These are phyloP conservation scores for Coryphaenoides rupestris DNA, from an alignment of 2,113 vertebrate genomes.

Conservation along the genomic window DNA sequence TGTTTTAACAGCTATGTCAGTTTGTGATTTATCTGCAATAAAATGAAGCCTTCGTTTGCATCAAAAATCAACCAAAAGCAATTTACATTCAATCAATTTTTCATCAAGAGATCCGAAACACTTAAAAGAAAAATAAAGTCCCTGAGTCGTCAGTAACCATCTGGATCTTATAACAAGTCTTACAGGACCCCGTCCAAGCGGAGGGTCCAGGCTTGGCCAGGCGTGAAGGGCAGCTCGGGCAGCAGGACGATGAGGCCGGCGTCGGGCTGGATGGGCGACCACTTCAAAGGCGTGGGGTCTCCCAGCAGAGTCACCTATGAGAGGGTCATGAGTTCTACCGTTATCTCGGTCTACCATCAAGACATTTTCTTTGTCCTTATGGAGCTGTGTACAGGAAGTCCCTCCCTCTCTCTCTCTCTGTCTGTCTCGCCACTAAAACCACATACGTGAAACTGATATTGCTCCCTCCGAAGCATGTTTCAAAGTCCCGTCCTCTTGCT, in stretches of 20 bases:
- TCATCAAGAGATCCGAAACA: not conserved
- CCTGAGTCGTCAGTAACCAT: not conserved
- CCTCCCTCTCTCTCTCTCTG: too few relatives aligned
- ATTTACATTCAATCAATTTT: not conserved
- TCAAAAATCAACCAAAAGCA: not conserved
- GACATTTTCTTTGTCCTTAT: too few relatives aligned
- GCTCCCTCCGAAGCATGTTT: too few relatives aligned
- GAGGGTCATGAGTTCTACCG: too few relatives aligned
- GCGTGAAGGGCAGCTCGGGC: conserved; percentile 55
- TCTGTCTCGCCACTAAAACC: too few relatives aligned
- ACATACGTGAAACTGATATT: too few relatives aligned
- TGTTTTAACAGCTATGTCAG: too few relatives aligned
- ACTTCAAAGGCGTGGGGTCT: conserved; percentile 62
- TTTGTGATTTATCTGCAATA: not conserved
- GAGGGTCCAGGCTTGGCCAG: conserved; percentile 77
- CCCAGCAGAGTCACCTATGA: conserved; percentile 83
- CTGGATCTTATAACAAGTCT: conserved; percentile 1
- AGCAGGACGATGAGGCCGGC: conserved; percentile 74
- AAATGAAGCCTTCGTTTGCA: not conserved
- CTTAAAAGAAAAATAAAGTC: not conserved
- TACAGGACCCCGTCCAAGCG: conserved; percentile 72
- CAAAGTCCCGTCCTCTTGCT: too few relatives aligned
- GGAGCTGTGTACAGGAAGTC: too few relatives aligned
- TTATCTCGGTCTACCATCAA: too few relatives aligned
- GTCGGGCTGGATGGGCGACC: conserved; percentile 54